Evolutionary conservation across 1,140 invertebrate species (phyloP).

Genomic region (Theocolax elegans): DNA sequence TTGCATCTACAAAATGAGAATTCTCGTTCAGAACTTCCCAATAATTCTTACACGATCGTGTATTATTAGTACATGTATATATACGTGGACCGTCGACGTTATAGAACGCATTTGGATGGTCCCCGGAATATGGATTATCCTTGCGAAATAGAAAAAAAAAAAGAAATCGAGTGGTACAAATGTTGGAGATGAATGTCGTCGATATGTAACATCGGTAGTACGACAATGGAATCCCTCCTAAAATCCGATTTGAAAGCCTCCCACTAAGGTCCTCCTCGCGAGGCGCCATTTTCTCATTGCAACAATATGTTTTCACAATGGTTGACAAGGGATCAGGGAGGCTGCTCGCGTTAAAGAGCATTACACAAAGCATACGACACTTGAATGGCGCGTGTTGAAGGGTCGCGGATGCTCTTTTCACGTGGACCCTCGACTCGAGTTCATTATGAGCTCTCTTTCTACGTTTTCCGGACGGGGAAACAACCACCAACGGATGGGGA

Average conservation of each 20-base stretch:
- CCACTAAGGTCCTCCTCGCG: not conserved
- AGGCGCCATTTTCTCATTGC: conserved; percentile 23
- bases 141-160: not conserved
- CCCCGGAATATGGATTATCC: conserved; percentile 41
- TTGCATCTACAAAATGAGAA: no score
- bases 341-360: conserved; percentile 59
- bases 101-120: no score
- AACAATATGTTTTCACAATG: conserved; percentile 19
- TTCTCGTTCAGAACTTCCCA: no score
- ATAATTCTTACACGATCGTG: no score
- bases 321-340: conserved; percentile 18
- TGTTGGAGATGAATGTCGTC: conserved; percentile 23
- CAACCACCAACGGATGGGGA: no score
- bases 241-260: conserved; percentile 16
- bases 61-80: no score
- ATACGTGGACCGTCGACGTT: no score
- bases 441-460: conserved; percentile 57
- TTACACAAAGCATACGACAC: conserved; percentile 62
- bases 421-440: conserved; percentile 44
- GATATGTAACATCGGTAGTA: conserved; percentile 8
- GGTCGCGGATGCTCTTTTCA: conserved; percentile 48
- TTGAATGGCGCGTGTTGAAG: conserved; percentile 61
- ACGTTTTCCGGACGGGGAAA: not conserved
- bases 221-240: conserved; percentile 12
- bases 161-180: not conserved